Evolutionary conservation across 2,888 invertebrate species (phyloP), one percentile per base, ranked within the genome.

Genomic region (Crossocerus cetratus): DNA sequence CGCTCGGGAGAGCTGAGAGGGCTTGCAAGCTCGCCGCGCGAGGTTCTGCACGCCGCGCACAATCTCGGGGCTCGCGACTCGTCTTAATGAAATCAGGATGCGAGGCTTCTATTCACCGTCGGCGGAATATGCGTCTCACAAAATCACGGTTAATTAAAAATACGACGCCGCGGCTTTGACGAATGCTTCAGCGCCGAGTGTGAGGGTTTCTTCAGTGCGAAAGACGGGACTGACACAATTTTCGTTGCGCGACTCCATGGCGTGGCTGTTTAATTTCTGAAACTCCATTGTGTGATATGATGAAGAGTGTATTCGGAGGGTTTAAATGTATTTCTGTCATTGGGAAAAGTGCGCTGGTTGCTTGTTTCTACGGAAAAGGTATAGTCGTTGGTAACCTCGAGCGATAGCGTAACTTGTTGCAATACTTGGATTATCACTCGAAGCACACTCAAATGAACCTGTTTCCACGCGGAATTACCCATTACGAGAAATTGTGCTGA

Each of bases 391-490:
- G 64, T 61, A 55, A 44, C 65, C 55, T 22, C 58, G 49, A 71
- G 65, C 60, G 60, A 72, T 43, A 59, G 59, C 66, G 32, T 56
- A 54, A 69, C 78, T 75, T 71, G 70, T 74, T 69, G 55, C 56
- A 62, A 55, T 53, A 55, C n/a, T n/a, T n/a, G n/a, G n/a, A n/a
- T 57, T 32, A 32, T 32, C 18, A 49, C 53, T 63, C 60, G 56
- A 60, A 65, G 69, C 64, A 66, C 65, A 62, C 70, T 69, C 65
- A 56, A 56, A 66, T 69, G 58, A 76, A 80, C 77, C 81, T 77
- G 81, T 81, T 81, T 70, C 22, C 68, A 61, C 55, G 55, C 59
- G 42, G 74, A 80, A 74, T 72, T 72, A 66, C 65, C 65, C 63
- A 68, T 75, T 74, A 69, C 43, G 60, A 63, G 62, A 70, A 64